Conservation (phyloP, 2,113 vertebrate species). For the Noturus placidus region DNA sequence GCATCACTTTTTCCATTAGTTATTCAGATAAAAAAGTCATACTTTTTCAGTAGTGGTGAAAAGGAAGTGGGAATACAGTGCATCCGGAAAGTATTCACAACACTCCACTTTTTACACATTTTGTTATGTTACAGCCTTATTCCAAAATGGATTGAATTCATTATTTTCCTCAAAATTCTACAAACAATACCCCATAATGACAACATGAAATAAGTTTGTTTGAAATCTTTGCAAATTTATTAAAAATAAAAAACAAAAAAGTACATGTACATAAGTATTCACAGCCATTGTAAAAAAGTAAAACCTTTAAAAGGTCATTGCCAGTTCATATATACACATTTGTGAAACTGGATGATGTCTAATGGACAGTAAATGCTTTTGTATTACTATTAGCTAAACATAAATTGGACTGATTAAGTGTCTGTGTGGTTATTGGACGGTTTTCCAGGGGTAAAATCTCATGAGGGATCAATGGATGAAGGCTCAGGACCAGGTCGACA, state of each 20-base stretch:
- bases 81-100: too few species aligned
- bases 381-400: conserved; percentile 5
- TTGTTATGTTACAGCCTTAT: too few species aligned
- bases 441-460: conserved; percentile 79
- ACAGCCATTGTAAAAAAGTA: not conserved
- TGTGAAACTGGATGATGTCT: not conserved
- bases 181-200: too few species aligned
- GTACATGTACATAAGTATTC: too few species aligned
- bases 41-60: not conserved
- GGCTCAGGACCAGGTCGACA: conserved; percentile 64
- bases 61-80: not conserved
- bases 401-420: not conserved
- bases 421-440: not conserved
- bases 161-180: too few species aligned
- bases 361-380: not conserved
- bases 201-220: too few species aligned
- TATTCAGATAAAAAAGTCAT: not conserved
- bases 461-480: conserved; percentile 73
- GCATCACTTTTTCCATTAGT: not conserved
- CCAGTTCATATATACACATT: not conserved
- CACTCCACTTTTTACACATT: too few species aligned
- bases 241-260: too few species aligned
- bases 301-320: not conserved
- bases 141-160: too few species aligned
- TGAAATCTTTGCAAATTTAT: too few species aligned